phyloP scores from a whole-genome alignment of 2,888 invertebrate genomes.

The Diachrysia chrysitis region DNA sequence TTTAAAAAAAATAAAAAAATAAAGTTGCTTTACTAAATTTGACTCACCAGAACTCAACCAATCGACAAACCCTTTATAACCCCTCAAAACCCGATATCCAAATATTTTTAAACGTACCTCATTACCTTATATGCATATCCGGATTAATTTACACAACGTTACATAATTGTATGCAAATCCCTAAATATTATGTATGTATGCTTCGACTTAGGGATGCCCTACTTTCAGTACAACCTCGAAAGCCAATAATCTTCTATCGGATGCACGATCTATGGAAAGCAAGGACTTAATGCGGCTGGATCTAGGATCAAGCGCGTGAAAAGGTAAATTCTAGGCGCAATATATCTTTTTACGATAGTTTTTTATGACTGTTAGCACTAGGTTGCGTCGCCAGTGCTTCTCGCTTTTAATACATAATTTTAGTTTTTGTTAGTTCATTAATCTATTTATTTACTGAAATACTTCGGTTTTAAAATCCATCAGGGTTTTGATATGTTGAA shows the following conservation, averaged over 20 bases:
- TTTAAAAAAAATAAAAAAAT: too few species aligned
- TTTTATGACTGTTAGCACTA: conserved; percentile 3
- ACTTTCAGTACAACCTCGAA: conserved; percentile 25
- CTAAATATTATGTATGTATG: conserved; percentile 50
- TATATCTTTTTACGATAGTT: not conserved
- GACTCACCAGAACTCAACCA: too few species aligned
- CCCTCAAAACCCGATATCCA: not conserved
- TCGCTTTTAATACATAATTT: not conserved
- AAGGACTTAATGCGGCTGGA: conserved; percentile 15
- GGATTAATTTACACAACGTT: conserved; percentile 41
- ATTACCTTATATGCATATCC: conserved; percentile 38
- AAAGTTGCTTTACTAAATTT: too few species aligned
- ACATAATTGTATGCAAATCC: conserved; percentile 49
- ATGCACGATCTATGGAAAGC: conserved; percentile 31
- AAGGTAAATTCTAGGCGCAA: conserved; percentile 12
- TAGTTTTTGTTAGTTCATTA: not conserved
- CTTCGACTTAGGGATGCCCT: conserved; percentile 38
- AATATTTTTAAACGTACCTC: conserved; percentile 14
- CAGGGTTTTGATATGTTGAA: too few species aligned
- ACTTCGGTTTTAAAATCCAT: too few species aligned
- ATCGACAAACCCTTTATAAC: not conserved
- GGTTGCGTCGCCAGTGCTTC: not conserved
- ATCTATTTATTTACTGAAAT: too few species aligned
- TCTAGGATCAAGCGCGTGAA: conserved; percentile 18
- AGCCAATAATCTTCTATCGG: conserved; percentile 48